Evolutionary conservation across 2,888 invertebrate species (phyloP).

Genomic region (Lydus trimaculatus): DNA sequence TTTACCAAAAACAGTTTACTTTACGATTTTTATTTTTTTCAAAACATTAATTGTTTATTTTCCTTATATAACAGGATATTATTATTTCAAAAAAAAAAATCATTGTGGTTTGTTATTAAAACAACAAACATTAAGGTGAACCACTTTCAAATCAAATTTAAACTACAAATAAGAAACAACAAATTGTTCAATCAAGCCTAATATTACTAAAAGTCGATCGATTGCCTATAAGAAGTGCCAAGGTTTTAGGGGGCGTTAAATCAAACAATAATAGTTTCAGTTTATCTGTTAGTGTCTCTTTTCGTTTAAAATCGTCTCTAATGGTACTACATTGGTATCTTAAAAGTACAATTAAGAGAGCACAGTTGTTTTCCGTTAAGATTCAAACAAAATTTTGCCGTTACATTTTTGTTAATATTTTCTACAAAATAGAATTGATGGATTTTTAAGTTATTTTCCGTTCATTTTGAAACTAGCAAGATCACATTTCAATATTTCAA

Average conservation of each 20-base stretch:
- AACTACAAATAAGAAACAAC: neutral
- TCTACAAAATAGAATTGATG: too few species aligned
- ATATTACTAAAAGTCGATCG: neutral
- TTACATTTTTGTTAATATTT: too few species aligned
- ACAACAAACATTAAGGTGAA: slow-evolving; percentile 16
- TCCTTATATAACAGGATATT: neutral
- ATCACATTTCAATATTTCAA: neutral
- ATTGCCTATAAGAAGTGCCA: neutral
- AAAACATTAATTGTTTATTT: neutral
- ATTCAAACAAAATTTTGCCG: too few species aligned
- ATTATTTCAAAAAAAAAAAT: neutral
- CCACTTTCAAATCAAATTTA: slow-evolving; percentile 27
- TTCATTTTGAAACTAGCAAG: neutral
- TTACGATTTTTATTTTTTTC: neutral
- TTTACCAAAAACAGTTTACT: neutral
- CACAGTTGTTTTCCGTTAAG: too few species aligned
- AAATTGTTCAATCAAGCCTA: neutral
- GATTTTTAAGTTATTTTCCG: too few species aligned
- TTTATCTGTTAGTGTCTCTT: too few species aligned
- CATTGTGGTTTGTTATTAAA: neutral
- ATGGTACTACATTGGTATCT: too few species aligned
- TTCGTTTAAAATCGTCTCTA: too few species aligned
- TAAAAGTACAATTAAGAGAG: too few species aligned
- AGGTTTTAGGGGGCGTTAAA: neutral
- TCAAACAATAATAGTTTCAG: too few species aligned